phyloP scores from a whole-genome alignment of 2,888 invertebrate species.

The Salticus scenicus region DNA sequence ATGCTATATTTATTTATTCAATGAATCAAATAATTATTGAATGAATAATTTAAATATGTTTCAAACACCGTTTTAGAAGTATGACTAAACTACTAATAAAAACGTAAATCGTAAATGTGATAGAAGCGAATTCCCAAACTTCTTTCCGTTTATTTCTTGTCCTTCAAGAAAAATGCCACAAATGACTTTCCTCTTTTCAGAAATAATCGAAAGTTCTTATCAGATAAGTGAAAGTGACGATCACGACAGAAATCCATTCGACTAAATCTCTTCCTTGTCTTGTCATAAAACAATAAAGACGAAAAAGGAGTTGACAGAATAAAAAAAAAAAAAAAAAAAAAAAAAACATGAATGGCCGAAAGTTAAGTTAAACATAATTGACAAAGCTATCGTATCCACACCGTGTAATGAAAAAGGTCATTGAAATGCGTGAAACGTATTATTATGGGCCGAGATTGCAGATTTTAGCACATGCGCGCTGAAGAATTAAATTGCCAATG shows the following conservation, averaged over 20 bases:
- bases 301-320: background rate
- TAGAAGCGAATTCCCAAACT: no score
- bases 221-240: no score
- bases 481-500: conserved; percentile 32
- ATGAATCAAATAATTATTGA: no score
- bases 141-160: background rate
- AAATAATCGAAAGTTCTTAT: background rate
- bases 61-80: no score
- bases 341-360: background rate
- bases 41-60: no score
- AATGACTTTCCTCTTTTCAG: background rate
- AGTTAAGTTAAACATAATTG: conserved; percentile 25
- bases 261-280: background rate
- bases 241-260: background rate
- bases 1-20: no score
- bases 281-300: background rate
- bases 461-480: conserved; percentile 28
- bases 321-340: conserved; percentile 3
- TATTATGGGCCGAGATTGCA: conserved; percentile 42
- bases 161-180: background rate
- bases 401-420: conserved; percentile 24
- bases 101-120: no score
- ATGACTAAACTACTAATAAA: no score
- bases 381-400: background rate
- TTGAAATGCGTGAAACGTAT: conserved; percentile 10